Evolutionary conservation across 2,888 invertebrate species (phyloP), one percentile per base, ranked within the genome.

Genomic region (Sinentomon sp.): DNA sequence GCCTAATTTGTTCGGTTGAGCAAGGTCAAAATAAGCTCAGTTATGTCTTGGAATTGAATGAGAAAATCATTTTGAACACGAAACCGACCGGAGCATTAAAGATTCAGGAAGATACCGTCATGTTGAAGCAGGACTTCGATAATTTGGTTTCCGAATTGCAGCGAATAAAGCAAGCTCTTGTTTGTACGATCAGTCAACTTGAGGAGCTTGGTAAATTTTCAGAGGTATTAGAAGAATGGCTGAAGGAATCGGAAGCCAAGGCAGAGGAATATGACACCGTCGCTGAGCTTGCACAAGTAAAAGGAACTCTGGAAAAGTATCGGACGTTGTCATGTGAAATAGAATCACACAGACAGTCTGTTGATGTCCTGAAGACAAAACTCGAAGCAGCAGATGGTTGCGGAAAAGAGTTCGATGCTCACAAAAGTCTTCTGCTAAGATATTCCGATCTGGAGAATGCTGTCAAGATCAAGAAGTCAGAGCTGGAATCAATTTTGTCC

Each of bases 41-140:
- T 6, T 83, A 83, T 49, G 68, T 82, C 30, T 55, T 82, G 20
- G 89, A 89, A 47, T 57, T 85, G 3, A 85, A 85, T 48, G 89
- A 89, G 51, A 75, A 77, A 48, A 82, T 87, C 0, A 74, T 83
- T 6, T 71, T 85, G 62, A 85, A 82, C 48, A 89, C 87, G 0
- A 83, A 82, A 53, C 71, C 74, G 41, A 63, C 66, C 32, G 89
- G 89, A 0, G 78, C 77, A 1, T 68, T 68, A 1, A 77, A 77
- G 51, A 83, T 89, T 36, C 72, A 82, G 48, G 83, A 87, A 49
- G 82, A 83, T 45, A 83, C 83, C 0, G 83, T 83, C 48, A 70
- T 66, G 40, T 55, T 85, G 17, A 80, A 82, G 48, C 66, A 69
- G 45, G 85, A 87, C 50, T 83, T 87, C 51, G 87, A 89, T 41